Percentiles rank a stretch among this genome's conserved stretches.
Conservation (phyloP, 2,113 vertebrate species). For the Lontra canadensis region DNA sequence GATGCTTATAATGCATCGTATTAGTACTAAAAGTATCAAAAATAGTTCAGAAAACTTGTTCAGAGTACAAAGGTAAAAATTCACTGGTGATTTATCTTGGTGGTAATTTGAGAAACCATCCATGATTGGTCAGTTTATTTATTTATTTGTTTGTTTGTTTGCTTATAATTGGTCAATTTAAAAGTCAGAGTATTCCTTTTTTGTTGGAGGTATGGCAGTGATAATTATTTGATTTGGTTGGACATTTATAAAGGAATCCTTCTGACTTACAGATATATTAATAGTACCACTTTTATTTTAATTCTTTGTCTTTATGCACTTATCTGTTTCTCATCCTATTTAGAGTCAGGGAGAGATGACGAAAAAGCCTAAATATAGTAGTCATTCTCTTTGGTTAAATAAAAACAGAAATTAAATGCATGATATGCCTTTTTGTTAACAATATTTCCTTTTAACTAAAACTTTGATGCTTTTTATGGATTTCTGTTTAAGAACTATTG, state of each 20-base stretch:
- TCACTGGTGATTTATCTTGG: neutral
- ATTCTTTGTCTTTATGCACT: neutral
- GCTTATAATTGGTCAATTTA: neutral
- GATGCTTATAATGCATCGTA: neutral
- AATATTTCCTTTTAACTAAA: conserved; percentile 34
- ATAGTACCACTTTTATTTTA: conserved; percentile 35
- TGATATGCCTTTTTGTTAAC: neutral
- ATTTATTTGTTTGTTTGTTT: too few species aligned
- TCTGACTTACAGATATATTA: neutral
- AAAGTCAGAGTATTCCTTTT: neutral
- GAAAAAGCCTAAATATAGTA: neutral
- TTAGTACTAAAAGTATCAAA: neutral
- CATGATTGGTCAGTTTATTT: neutral
- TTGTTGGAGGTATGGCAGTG: neutral
- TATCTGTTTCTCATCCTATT: neutral
- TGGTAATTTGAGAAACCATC: conserved; percentile 21
- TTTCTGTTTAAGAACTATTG: conserved; percentile 20
- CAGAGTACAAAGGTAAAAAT: neutral
- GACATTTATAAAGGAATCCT: conserved; percentile 3
- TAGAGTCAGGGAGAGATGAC: neutral
- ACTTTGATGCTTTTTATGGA: neutral
- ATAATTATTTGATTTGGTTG: neutral
- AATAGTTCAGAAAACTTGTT: conserved; percentile 1
- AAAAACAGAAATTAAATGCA: neutral
- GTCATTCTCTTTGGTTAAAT: conserved; percentile 6